Evolutionary conservation across 2,888 invertebrate genomes (phyloP), one percentile per base, ranked within the genome.

Genomic region (Altica lythri): DNA sequence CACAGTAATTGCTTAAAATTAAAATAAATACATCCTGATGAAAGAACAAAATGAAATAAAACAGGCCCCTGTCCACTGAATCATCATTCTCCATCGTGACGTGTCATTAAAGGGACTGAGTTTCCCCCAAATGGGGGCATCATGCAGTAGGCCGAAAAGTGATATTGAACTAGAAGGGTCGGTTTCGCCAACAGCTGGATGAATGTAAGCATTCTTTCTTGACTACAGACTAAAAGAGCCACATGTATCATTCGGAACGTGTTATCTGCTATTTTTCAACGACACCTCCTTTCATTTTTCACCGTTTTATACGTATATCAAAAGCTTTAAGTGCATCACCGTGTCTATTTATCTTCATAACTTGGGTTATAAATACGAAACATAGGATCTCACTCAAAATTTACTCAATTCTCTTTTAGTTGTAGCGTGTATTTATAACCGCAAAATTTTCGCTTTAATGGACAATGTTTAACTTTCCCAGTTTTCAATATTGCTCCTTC

Each of bases 71-170:
- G 40, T 38, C 19, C 40, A 40, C 30, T 48, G 48, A 48, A 40
- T 40, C 48, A 48, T 32, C 45, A 13, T 30, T 30, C 37, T 6
- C 38, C 30, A 27, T 14, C 19, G 40, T 48, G 48, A 48, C 48
- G 40, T 27, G 30, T 48, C 48, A 48, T 48, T 48, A 48, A 48
- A 48, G 40, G 38, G 48, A 48, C 48, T 48, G 32, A 48, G 19
- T 48, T 40, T n/a, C 30, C 40, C 30, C 34, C 18, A 40, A 48
- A 29, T 25, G 12, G 12, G 32, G 19, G 19, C 34, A 19, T 45
- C 45, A 18, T 6, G 14, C 14, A n/a, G n/a, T 38, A 18, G 18
- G 37, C 29, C 35, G 32, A 40, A 38, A 48, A 48, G 38, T 38
- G 10, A 48, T 48, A 38, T 40, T n/a, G 40, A 40, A 48, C 38